These are phyloP conservation scores for Lycocerus yunnanus DNA, from an alignment of 2,888 invertebrate species.

Conservation along the genomic window DNA sequence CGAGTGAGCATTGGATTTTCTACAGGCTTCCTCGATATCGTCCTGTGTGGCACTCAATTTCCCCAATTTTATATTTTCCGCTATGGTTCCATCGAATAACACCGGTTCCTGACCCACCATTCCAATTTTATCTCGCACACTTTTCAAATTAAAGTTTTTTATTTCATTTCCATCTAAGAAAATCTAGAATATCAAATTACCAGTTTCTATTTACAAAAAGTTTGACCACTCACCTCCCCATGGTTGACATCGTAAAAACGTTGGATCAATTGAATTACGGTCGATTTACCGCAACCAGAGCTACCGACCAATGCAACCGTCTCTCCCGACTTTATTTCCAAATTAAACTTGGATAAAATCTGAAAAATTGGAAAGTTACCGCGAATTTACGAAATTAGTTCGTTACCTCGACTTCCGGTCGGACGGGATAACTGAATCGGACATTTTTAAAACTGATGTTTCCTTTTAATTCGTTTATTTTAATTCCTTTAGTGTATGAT, in stretches of 20 bases:
- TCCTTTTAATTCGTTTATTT: neutral
- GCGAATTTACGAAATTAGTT: too few relatives aligned
- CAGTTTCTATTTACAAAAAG: too few relatives aligned
- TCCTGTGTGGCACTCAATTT: conserved; percentile 63
- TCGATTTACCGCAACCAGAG: conserved; percentile 95
- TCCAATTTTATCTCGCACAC: conserved; percentile 82
- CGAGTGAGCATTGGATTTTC: conserved; percentile 76
- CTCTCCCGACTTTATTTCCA: conserved; percentile 83
- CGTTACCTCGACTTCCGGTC: neutral
- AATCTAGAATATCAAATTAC: conserved; percentile 54
- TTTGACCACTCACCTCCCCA: conserved; percentile 62
- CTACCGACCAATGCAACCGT: conserved; percentile 92
- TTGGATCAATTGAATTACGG: conserved; percentile 63
- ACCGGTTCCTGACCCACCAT: conserved; percentile 91
- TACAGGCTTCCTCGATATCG: conserved; percentile 71
- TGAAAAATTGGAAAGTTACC: too few relatives aligned
- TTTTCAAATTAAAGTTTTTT: conserved; percentile 72
- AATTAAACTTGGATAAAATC: conserved; percentile 81
- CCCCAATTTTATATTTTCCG: conserved; percentile 84
- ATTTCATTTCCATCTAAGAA: conserved; percentile 70
- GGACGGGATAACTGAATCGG: neutral
- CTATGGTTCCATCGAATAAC: too few relatives aligned
- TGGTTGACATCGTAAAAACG: conserved; percentile 66
- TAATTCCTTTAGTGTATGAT: conserved; percentile 58
- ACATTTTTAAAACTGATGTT: neutral